phyloP scores from a whole-genome alignment of 1,140 invertebrate genomes.

The Zeugodacus cucurbitae region DNA sequence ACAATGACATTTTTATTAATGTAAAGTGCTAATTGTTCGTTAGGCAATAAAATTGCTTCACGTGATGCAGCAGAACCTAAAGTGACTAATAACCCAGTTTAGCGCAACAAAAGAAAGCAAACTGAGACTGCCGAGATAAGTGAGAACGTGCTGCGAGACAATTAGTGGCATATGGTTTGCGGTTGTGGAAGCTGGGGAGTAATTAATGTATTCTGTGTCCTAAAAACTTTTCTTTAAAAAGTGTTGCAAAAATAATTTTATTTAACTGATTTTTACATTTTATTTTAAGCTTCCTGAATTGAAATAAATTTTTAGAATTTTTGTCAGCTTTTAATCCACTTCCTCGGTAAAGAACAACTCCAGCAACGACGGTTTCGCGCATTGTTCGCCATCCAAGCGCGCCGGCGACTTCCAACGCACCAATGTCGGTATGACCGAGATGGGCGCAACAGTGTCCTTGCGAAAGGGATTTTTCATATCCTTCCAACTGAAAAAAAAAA shows the following conservation, averaged over 20 bases:
- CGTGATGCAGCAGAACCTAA: not conserved
- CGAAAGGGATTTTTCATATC: constrained; percentile 76
- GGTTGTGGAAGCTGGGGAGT: no score
- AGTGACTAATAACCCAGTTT: not conserved
- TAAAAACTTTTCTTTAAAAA: not conserved
- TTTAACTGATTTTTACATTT: not conserved
- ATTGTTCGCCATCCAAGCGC: constrained; percentile 75
- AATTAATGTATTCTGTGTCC: no score
- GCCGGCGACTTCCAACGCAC: constrained; percentile 75
- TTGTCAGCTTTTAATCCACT: not conserved
- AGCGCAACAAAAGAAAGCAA: no score
- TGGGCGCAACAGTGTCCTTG: constrained; percentile 70
- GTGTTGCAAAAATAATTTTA: not conserved
- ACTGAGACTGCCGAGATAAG: no score
- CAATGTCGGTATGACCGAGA: constrained; percentile 77
- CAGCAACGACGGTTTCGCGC: constrained; percentile 71
- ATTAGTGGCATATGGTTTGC: no score
- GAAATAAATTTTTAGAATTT: not conserved
- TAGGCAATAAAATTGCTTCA: not conserved
- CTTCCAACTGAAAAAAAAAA: constrained; percentile 56
- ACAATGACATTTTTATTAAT: not conserved
- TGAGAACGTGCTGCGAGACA: no score
- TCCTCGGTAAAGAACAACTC: constrained; percentile 74
- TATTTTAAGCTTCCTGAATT: not conserved
- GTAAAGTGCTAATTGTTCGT: constrained; percentile 11